Percentiles rank a stretch among this genome's conserved stretches.
Evolutionary conservation across 2,113 vertebrate genomes (phyloP).

Genomic region (Xyrauchen texanus): DNA sequence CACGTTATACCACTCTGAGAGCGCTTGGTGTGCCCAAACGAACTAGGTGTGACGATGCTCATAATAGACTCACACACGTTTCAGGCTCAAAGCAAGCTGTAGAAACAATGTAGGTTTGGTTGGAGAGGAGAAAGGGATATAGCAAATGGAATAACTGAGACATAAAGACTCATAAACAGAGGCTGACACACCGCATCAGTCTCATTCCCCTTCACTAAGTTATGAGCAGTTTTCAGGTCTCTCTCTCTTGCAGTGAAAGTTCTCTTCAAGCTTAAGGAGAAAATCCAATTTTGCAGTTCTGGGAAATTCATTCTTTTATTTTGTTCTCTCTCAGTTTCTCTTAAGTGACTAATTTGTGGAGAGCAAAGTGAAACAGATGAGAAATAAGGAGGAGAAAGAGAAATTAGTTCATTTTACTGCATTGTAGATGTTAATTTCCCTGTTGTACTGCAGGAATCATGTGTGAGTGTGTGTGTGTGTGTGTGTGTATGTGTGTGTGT

Average conservation of each 20-base stretch:
- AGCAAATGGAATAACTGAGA: slow-evolving; percentile 3
- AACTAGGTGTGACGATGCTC: too few species aligned
- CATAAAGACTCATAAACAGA: background rate
- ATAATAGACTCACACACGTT: too few species aligned
- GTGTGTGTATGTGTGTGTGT: background rate
- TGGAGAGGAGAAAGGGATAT: background rate
- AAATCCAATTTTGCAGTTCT: slow-evolving; percentile 66
- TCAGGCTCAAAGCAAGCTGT: slow-evolving; percentile 16
- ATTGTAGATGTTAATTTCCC: slow-evolving; percentile 53
- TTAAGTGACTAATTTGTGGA: slow-evolving; percentile 47
- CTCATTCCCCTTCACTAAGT: slow-evolving; percentile 13
- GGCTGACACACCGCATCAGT: slow-evolving; percentile 4
- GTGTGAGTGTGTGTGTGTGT: too few species aligned
- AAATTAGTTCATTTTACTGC: slow-evolving; percentile 45
- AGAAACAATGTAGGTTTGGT: background rate
- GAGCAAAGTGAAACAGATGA: slow-evolving; percentile 31
- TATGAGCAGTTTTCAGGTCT: background rate
- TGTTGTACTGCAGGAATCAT: slow-evolving; percentile 38
- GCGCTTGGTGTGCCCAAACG: too few species aligned
- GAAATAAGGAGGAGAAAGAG: slow-evolving; percentile 1
- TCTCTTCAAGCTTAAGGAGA: slow-evolving; percentile 50
- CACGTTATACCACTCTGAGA: too few species aligned
- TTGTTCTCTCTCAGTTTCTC: slow-evolving; percentile 17
- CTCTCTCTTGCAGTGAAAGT: slow-evolving; percentile 32
- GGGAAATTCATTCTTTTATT: slow-evolving; percentile 55